Evolutionary conservation across 2,888 invertebrate species (phyloP), one percentile per base, ranked within the genome.

Genomic region (Brachylomia viminalis): DNA sequence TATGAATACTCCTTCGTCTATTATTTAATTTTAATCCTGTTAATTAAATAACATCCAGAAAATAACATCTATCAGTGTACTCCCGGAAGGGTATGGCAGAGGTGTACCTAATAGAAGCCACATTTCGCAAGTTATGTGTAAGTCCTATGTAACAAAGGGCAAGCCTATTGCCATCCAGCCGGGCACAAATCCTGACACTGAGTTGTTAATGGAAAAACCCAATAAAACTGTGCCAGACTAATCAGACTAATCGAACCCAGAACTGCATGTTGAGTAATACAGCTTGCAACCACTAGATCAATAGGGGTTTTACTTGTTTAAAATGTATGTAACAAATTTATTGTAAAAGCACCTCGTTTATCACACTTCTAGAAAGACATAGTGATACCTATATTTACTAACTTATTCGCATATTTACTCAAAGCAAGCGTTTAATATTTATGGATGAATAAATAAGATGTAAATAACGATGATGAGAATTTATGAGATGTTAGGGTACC

Each of bases 391-490:
- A 80, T 67, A 67, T 80, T 74, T 67, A 62, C 42, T 67, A 65
- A 66, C 66, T 62, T 80, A 74, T 75, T 62, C 67, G 47, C 38
- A 80, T 80, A 74, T 59, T 75, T 81, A 75, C 76, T 75, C 82
- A 76, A 79, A 82, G 82, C 33, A 65, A 76, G 64, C 77, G n/a
- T 76, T 76, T 65, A 80, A 82, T 80, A 80, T 82, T 80, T 80
- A 80, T 80, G 79, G 82, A 79, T 82, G 79, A 75, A 81, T 81
- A 79, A 82, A 82, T 75, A 82, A 82, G 76, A 79, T 75, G 76
- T 79, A 82, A 75, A 82, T 80, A 80, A 82, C 76, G 77, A 80
- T 80, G 79, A 82, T 80, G 69, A 69, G 69, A 76, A 82, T 80
- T 82, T 76, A 82, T 82, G 82, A 82, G 69, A 65, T 76, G 69